phyloP scores from a whole-genome alignment of 2,113 vertebrate genomes.

The Phrynocephalus versicolor region DNA sequence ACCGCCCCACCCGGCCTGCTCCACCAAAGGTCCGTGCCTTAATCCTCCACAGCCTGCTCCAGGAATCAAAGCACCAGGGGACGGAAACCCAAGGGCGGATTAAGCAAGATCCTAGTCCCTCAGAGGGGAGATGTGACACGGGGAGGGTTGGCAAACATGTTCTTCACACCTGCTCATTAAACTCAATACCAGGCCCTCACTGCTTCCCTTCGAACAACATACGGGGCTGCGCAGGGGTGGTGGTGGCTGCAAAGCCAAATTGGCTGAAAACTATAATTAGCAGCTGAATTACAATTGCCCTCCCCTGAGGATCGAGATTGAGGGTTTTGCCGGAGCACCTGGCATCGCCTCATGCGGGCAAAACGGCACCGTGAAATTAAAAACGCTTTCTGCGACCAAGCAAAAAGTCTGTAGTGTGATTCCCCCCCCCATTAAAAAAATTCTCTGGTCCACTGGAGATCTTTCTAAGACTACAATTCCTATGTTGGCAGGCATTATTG shows the following conservation, averaged over 20 bases:
- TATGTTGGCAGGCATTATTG: no score
- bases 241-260: background rate
- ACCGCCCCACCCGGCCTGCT: no score
- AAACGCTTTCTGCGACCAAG: background rate
- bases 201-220: background rate
- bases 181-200: background rate
- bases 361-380: background rate
- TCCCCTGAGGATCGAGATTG: background rate
- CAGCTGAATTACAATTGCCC: background rate
- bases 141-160: constrained; percentile 3
- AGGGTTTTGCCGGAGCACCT: background rate
- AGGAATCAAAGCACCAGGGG: background rate
- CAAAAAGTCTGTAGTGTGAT: background rate
- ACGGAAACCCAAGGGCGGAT: background rate
- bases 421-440: no score
- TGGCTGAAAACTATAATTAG: constrained; percentile 13
- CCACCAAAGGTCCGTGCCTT: background rate
- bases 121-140: constrained; percentile 6
- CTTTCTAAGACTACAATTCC: no score
- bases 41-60: background rate
- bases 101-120: constrained; percentile 17
- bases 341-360: background rate
- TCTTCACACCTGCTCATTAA: constrained; percentile 20
- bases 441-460: background rate
- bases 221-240: background rate